Base-by-base conservation (phyloP, 2,888 invertebrate genomes). In the Pteria penguin region DNA sequence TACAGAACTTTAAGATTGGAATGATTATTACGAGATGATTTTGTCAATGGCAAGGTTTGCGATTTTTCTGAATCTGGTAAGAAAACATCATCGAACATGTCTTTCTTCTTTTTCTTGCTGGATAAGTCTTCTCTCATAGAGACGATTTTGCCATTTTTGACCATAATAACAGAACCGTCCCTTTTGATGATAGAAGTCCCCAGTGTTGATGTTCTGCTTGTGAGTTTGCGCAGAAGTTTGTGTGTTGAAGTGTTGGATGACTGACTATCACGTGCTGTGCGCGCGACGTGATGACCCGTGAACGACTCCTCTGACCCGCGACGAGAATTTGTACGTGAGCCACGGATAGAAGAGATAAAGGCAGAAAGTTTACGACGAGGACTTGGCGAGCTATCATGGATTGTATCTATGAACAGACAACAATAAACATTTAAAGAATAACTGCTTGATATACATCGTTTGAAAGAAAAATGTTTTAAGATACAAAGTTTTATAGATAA, bases 71-170 rank as follows among this genome's bases (percentile, higher is more conserved):
- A 65, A 26, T 52, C 60, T 0, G 76, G 73, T 14, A 77, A 26
- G 33, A 77, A 77, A 1, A 73, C 72, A 27, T 77, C 76, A 29
- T 77, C 85, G n/a, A 77, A 76, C 27, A 78, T 76, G 72, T 76
- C 78, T 26, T 52, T 57, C 27, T 76, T 78, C 24, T 73, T 36
- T 57, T 75, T 80, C 22, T 76, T 33, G 4, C 73, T 67, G 54
- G 75, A 76, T 2, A 66, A 75, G 60, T 86, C 84, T 8, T 81
- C 72, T 4, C 86, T 76, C 26, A 88, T 86, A 26, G 87, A 87
- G 27, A 89, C 86, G 32, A 88, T 88, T 76, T 89, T 89, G 1
- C 88, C 88, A 55, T 85, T 87, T 77, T 89, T 89, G 45, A 88
- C 85, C 33, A 88, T 81, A 58, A 89, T 87, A 0, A 88, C 71